Evolutionary conservation across 2,888 invertebrate genomes (phyloP).

Genomic region (Eustalomyia histrio): DNA sequence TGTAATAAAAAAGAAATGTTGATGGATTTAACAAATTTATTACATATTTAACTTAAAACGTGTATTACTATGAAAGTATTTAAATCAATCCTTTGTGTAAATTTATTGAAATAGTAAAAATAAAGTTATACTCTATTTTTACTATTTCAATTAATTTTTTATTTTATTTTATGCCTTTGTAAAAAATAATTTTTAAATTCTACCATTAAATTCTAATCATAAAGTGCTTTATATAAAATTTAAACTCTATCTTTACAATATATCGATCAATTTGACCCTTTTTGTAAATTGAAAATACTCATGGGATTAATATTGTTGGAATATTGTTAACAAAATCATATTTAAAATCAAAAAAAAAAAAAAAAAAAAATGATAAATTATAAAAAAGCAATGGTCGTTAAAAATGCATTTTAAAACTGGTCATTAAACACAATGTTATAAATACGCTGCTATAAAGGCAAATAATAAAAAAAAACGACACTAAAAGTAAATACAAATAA

Average conservation of each 20-base stretch:
- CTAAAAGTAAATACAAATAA: background rate
- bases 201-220: background rate
- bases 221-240: background rate
- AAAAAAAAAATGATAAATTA: background rate
- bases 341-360: too few relatives aligned
- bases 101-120: too few relatives aligned
- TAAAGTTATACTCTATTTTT: background rate
- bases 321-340: too few relatives aligned
- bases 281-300: background rate
- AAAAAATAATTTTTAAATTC: background rate
- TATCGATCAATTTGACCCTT: background rate
- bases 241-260: background rate
- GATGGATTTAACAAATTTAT: too few relatives aligned
- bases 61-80: too few relatives aligned
- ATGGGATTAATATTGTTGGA: background rate
- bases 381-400: slow-evolving; percentile 20
- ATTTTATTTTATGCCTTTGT: background rate
- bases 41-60: too few relatives aligned
- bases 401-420: slow-evolving; percentile 38
- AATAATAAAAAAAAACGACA: background rate
- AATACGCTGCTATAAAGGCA: background rate
- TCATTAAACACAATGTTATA: slow-evolving; percentile 26
- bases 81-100: too few relatives aligned
- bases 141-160: slow-evolving; percentile 4
- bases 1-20: too few relatives aligned